Percentiles rank a stretch among this genome's conserved stretches.
Evolutionary conservation across 2,888 invertebrate species (phyloP).

Genomic region (Actias luna): DNA sequence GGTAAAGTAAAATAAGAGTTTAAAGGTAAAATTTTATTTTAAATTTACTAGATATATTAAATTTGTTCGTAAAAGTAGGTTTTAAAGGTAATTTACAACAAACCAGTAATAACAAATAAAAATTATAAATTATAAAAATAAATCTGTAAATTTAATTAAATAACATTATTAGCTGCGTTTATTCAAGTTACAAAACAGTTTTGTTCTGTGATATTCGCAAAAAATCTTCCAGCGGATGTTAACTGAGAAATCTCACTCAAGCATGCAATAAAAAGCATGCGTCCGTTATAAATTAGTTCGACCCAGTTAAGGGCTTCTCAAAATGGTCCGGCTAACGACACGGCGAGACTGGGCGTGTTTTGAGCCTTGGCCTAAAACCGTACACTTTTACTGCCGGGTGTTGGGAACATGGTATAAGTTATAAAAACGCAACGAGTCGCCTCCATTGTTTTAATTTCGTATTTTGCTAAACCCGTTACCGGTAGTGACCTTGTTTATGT

Average conservation of each 20-base stretch:
- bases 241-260: constrained; percentile 20
- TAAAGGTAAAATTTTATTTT: too few relatives aligned
- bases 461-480: neutral
- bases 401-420: constrained; percentile 26
- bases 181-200: neutral
- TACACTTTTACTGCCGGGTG: constrained; percentile 27
- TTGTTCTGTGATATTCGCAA: constrained; percentile 3
- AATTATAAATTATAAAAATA: neutral
- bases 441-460: neutral
- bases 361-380: constrained; percentile 50
- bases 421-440: neutral
- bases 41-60: too few relatives aligned
- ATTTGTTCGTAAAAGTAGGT: too few relatives aligned
- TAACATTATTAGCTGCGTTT: neutral
- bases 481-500: neutral
- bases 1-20: too few relatives aligned
- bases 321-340: constrained; percentile 37
- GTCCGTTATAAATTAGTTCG: constrained; percentile 24
- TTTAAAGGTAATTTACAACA: too few relatives aligned
- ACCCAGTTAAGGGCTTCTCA: constrained; percentile 51
- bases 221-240: constrained; percentile 10
- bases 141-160: neutral
- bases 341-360: constrained; percentile 55
- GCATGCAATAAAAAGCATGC: constrained; percentile 26
- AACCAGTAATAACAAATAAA: neutral